Percentiles rank a stretch among this genome's conserved stretches.
Evolutionary conservation across 2,888 invertebrate species (phyloP).

Genomic region (Trissonchulus sp.): DNA sequence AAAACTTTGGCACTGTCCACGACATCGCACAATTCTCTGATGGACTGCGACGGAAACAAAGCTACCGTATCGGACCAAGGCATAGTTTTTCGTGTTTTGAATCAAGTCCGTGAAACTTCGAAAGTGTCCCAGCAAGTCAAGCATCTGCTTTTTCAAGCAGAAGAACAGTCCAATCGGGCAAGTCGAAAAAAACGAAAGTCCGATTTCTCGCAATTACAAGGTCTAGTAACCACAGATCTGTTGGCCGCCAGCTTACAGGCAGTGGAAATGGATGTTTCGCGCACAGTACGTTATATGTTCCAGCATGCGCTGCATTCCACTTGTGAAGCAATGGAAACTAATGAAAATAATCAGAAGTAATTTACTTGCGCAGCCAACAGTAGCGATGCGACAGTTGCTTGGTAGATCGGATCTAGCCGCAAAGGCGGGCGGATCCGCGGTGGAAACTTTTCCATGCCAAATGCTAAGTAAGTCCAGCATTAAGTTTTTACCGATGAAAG

Average conservation of each 20-base stretch:
- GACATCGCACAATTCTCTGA: background rate
- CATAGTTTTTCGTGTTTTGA: background rate
- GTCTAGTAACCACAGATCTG: background rate
- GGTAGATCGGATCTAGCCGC: background rate
- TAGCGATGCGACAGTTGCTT: background rate
- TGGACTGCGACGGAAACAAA: background rate
- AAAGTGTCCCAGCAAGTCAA: background rate
- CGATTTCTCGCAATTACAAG: background rate
- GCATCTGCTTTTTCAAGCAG: background rate
- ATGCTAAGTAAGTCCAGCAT: background rate
- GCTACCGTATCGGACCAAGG: background rate
- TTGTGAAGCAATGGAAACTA: background rate
- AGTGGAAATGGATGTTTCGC: background rate
- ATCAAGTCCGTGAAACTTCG: background rate
- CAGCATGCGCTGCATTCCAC: background rate
- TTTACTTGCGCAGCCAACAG: background rate
- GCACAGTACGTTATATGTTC: background rate
- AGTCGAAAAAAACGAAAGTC: no score
- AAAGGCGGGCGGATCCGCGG: background rate
- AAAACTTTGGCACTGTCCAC: background rate
- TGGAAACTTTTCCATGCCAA: background rate
- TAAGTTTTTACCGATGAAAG: background rate
- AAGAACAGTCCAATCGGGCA: background rate
- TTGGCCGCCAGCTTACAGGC: background rate
- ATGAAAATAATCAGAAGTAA: background rate